Evolutionary conservation across 2,797 vertebrate genomes (phyloP).

Genomic region (Semotilus atromaculatus): DNA sequence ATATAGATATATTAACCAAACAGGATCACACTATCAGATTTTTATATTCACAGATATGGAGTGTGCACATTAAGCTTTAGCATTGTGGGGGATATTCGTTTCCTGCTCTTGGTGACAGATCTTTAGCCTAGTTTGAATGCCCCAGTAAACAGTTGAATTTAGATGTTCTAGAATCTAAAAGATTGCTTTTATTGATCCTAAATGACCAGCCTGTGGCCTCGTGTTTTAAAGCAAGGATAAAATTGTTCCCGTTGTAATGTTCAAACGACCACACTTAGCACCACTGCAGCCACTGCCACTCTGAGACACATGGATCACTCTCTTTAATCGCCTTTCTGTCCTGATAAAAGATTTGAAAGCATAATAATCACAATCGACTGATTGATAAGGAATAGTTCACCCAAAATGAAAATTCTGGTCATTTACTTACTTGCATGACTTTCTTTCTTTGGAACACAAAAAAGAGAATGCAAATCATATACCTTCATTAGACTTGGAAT

Average conservation of each 20-base stretch:
- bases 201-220: slow-evolving; percentile 27
- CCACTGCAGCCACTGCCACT: slow-evolving; percentile 7
- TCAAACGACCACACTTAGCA: slow-evolving; percentile 31
- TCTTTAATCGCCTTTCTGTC: slow-evolving; percentile 32
- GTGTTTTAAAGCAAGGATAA: slow-evolving; percentile 42
- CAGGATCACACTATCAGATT: not conserved
- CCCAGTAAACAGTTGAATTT: slow-evolving; percentile 53
- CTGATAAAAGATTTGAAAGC: slow-evolving; percentile 44
- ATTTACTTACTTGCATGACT: not conserved
- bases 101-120: slow-evolving; percentile 32
- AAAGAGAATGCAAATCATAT: not conserved
- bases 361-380: slow-evolving; percentile 36
- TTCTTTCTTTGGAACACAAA: not conserved
- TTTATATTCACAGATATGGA: not conserved
- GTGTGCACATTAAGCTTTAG: no score
- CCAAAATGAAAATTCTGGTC: not conserved
- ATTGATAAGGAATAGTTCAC: not conserved
- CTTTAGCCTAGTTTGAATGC: slow-evolving; percentile 50
- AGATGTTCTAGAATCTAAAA: slow-evolving; percentile 56
- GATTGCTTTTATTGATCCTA: slow-evolving; percentile 63
- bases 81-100: not conserved
- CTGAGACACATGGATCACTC: slow-evolving; percentile 50
- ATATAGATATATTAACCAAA: not conserved
- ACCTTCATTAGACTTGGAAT: not conserved
- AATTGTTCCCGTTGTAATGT: slow-evolving; percentile 54